These are phyloP conservation scores for Parauchenoglanis punctatus DNA, from an alignment of 2,797 vertebrate genomes.

Conservation along the genomic window DNA sequence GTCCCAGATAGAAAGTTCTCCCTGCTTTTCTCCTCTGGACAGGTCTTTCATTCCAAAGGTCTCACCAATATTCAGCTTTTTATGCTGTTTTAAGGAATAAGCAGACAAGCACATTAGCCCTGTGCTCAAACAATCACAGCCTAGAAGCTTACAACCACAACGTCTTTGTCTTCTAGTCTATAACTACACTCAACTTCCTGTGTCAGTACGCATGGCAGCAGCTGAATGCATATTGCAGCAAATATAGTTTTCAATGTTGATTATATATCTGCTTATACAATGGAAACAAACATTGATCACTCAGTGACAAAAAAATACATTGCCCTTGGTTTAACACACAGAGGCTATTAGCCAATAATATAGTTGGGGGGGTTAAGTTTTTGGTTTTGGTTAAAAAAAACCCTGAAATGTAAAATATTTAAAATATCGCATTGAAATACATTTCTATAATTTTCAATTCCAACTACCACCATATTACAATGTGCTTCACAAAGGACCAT, in stretches of 20 bases:
- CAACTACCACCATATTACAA: background rate
- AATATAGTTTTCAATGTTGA: background rate
- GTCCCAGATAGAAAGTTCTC: conserved; percentile 95
- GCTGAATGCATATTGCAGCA: background rate
- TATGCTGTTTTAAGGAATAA: conserved; percentile 79
- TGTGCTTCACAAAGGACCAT: background rate
- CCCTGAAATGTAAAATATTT: background rate
- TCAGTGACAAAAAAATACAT: background rate
- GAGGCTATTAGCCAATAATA: background rate
- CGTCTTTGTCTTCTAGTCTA: background rate
- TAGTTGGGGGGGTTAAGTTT: background rate
- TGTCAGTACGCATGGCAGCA: background rate
- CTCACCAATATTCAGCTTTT: conserved; percentile 89
- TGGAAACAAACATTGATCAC: background rate
- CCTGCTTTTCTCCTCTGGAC: conserved; percentile 82
- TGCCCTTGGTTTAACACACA: background rate
- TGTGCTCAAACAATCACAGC: background rate
- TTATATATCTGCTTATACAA: background rate
- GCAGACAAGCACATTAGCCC: conserved; percentile 3
- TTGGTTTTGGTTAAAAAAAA: background rate
- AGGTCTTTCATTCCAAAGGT: conserved; percentile 75
- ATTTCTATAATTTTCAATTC: background rate
- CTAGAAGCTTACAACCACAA: background rate
- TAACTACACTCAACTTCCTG: background rate
- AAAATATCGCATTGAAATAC: background rate